A percentile compares a stretch with the other conserved stretches of the same genome.
Evolutionary conservation across 1,140 invertebrate genomes (phyloP).

Genomic region (Cyphomyrmex costatus): DNA sequence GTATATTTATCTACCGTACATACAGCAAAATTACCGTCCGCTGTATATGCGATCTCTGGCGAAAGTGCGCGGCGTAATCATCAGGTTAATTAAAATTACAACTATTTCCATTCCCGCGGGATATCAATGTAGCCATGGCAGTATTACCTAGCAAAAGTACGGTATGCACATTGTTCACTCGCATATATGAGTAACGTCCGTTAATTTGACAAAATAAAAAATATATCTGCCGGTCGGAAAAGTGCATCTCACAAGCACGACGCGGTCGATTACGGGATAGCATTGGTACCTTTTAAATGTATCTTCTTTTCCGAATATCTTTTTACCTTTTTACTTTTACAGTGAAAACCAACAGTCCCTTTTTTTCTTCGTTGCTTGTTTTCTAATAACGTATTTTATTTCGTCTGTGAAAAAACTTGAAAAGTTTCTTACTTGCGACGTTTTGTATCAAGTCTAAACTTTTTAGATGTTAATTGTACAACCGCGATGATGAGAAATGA

Average conservation of each 20-base stretch:
- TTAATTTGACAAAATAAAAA: constrained; percentile 54
- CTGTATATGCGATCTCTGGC: neutral
- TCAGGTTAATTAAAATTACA: constrained; percentile 59
- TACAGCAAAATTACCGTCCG: constrained; percentile 35
- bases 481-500: neutral
- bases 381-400: neutral
- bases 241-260: neutral
- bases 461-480: neutral
- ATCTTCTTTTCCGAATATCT: neutral
- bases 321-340: neutral
- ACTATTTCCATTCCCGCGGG: constrained; percentile 39
- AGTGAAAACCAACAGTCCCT: neutral
- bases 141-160: constrained; percentile 13
- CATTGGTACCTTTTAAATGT: neutral
- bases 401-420: neutral
- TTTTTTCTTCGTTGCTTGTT: neutral
- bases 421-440: too few species aligned
- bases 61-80: constrained; percentile 27
- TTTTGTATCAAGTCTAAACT: neutral
- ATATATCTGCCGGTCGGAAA: constrained; percentile 24
- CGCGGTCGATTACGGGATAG: neutral
- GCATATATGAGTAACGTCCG: constrained; percentile 25
- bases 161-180: constrained; percentile 7
- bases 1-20: constrained; percentile 33
- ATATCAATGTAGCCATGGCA: neutral